Conservation (phyloP, 2,797 vertebrate genomes). For the Clarias platycephalus region DNA sequence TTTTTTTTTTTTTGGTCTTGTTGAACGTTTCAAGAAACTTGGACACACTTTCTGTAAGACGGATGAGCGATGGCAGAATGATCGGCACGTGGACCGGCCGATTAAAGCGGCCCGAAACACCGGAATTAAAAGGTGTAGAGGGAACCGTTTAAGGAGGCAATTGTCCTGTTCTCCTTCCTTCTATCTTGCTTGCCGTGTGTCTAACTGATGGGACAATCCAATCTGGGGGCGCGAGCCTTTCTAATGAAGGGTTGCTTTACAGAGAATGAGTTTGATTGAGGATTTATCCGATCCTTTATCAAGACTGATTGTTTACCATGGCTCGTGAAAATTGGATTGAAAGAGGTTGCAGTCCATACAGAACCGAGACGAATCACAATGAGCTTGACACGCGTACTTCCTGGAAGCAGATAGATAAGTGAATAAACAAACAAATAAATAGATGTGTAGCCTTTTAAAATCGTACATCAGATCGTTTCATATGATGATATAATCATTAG, state of each 20-base stretch:
- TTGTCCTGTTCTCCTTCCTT: slow-evolving; percentile 1
- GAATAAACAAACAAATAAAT: background rate
- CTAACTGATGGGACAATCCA: slow-evolving; percentile 59
- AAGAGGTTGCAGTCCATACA: slow-evolving; percentile 64
- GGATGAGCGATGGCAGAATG: background rate
- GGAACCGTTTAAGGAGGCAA: slow-evolving; percentile 9
- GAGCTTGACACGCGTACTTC: slow-evolving; percentile 53
- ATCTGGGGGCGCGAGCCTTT: slow-evolving; percentile 66
- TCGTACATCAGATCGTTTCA: background rate
- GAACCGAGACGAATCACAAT: slow-evolving; percentile 65
- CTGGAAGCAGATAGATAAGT: background rate
- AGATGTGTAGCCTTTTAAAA: background rate
- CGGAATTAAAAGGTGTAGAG: background rate
- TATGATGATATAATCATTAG: background rate
- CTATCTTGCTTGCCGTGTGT: background rate
- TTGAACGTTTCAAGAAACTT: background rate
- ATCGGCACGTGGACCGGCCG: background rate
- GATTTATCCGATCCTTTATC: slow-evolving; percentile 77
- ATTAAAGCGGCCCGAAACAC: background rate
- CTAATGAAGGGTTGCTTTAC: slow-evolving; percentile 72
- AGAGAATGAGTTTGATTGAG: slow-evolving; percentile 74
- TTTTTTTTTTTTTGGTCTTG: background rate
- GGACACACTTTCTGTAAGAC: background rate
- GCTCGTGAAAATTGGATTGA: slow-evolving; percentile 71
- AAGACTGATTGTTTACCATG: slow-evolving; percentile 78